Evolutionary conservation across 2,113 vertebrate genomes (phyloP), one percentile per base, ranked within the genome.

Genomic region (Zootoca vivipara): DNA sequence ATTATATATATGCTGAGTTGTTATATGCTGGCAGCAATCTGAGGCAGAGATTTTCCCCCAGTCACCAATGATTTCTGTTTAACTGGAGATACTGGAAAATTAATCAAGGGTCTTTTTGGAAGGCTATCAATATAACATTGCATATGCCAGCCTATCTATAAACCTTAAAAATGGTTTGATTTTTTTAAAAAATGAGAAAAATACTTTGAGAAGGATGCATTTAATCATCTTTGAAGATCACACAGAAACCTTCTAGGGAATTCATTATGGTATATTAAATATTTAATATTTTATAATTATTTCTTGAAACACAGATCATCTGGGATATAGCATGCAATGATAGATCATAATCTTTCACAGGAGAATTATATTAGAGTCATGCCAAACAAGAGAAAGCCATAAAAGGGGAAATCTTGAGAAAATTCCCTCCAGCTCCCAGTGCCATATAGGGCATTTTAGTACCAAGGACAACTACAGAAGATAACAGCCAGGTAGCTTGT

Each of bases 251-350:
- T 90, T 67, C 4, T 35, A 85, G 79, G 69, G 74, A 91, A 92
- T 92, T 93, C 0, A 4, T 67, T 78, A 88, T 69, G 62, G 80
- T 42, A 87, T 85, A 90, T 90, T 0, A 85, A 90, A 78, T 90
- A 87, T 90, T 93, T 92, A 80, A 78, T 87, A 72, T 67, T 78
- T 67, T 74, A 46, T 89, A 20, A 30, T 89, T 85, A 83, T 89
- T 93, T 90, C 82, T 92, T 78, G 77, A 26, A 87, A 46, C 5
- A 13, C 12, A 22, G 69, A 30, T 67, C 67, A 46, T 84, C 85
- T 90, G 56, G 28, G 67, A 82, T 86, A 91, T 91, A 30, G 7
- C 82, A 12, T 64, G 64, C 74, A 52, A 6, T 80, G 77, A 82
- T 28, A 2, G 74, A 78, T 82, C 52, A 33, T 83, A 86, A 35